These are phyloP conservation scores for Nudaria mundana DNA, from an alignment of 2,888 invertebrate genomes.

Conservation along the genomic window DNA sequence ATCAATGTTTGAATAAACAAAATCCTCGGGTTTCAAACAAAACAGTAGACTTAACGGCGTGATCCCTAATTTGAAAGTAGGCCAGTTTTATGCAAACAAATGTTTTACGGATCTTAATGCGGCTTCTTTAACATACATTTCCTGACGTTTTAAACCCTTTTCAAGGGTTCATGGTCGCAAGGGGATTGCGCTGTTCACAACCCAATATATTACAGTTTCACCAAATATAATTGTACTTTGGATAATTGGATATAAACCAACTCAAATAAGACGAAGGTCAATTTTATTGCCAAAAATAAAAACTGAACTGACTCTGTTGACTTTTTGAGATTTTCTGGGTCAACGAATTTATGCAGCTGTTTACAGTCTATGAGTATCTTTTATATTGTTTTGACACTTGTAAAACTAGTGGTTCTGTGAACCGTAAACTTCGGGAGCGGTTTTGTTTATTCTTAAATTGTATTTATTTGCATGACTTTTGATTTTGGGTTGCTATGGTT, in stretches of 20 bases:
- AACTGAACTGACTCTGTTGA: not conserved
- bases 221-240: conserved; percentile 8
- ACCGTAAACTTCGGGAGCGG: no score
- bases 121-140: conserved; percentile 7
- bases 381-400: no score
- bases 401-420: no score
- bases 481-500: no score
- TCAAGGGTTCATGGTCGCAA: conserved; percentile 4
- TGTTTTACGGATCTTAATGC: conserved; percentile 2
- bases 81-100: conserved; percentile 4
- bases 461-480: no score
- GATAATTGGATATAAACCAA: not conserved
- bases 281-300: not conserved
- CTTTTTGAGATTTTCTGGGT: no score
- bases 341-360: no score
- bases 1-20: not conserved
- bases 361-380: no score
- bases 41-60: not conserved
- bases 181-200: conserved; percentile 3
- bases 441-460: no score
- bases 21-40: not conserved
- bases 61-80: not conserved
- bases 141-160: conserved; percentile 8
- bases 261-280: conserved; percentile 1
- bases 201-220: conserved; percentile 4